Evolutionary conservation across 2,113 vertebrate genomes (phyloP), one percentile per base, ranked within the genome.

Genomic region (Xerus inauris): DNA sequence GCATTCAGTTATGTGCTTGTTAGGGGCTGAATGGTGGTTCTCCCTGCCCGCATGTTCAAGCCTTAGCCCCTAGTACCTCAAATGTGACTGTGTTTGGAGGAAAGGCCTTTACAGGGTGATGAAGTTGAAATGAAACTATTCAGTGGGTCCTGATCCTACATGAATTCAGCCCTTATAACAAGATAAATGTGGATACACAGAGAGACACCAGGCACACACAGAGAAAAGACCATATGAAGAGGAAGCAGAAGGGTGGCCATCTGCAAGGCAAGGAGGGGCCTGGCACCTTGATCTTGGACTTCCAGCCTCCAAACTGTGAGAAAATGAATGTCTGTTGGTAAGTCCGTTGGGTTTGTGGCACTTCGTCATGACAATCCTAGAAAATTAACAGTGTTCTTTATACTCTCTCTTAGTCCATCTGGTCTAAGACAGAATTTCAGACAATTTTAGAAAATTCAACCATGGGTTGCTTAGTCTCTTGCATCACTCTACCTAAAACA

Each of bases 161-260:
- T 5, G n/a, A 73, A 42, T 20, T 0, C 8, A 10, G n/a, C 76
- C 35, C 38, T 67, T 26, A 13, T 22, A 72, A 38, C 35, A 79
- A 79, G 24, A 67, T 35, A 67, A 77, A 67, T 69, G 24, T 65
- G 47, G 59, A 45, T 38, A 79, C 24, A 22, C 16, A 47, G 40
- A 79, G 72, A 71, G 38, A 69, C 16, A 20, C 49, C 24, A 59
- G 40, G 40, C 32, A 8, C 7, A 17, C 35, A 5, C 54, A 64
- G 54, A 64, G 8, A 6, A 11, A 40, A 4, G 16, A n/a, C 8
- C 26, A 32, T 0, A 3, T 11, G 26, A 24, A 13, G 3, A 38
- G 19, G 57, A 12, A 26, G 51, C 71, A 82, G 30, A 59, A 42
- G 30, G 38, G 35, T 3, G 10, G 59, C 79, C 65, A 47, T 38